Evolutionary conservation across 30 jellyfish, hydroid and myxozoan genomes (phyloP).

Genomic region (Clytia hemisphaerica): DNA sequence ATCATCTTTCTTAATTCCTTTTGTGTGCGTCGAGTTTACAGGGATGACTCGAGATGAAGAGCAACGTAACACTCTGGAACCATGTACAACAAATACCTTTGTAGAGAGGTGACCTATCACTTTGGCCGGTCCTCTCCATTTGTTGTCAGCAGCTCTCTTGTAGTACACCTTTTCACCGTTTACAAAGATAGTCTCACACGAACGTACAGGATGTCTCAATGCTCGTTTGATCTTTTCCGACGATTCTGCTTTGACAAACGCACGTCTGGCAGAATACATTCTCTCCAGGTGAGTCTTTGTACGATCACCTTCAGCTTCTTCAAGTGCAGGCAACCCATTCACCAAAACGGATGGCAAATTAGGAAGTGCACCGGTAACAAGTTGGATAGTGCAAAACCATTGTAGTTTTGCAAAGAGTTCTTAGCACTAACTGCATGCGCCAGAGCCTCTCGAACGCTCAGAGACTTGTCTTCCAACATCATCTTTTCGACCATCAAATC

Average conservation of each 20-base stretch:
- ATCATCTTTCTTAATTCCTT: neutral
- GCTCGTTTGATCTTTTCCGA: slow-evolving; percentile 20
- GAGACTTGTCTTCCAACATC: slow-evolving; percentile 13
- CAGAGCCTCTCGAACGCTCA: neutral
- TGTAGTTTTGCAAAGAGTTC: slow-evolving; percentile 13
- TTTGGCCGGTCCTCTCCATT: slow-evolving; percentile 23
- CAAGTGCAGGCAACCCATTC: slow-evolving; percentile 27
- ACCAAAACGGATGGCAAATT: slow-evolving; percentile 11
- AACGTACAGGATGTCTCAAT: slow-evolving; percentile 2
- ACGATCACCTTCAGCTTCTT: slow-evolving; percentile 8
- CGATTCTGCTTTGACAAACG: slow-evolving; percentile 25
- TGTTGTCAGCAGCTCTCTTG: slow-evolving; percentile 3
- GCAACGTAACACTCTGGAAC: slow-evolving; percentile 12
- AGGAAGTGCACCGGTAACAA: slow-evolving; percentile 10
- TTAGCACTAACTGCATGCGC: slow-evolving; percentile 9
- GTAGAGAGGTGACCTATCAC: neutral
- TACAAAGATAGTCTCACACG: neutral
- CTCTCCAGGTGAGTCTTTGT: slow-evolving; percentile 11
- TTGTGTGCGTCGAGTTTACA: neutral
- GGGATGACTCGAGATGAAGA: slow-evolving; percentile 4
- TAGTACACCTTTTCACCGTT: slow-evolving; percentile 13
- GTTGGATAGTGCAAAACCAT: neutral
- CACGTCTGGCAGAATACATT: slow-evolving; percentile 24
- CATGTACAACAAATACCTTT: slow-evolving; percentile 1
- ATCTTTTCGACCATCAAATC: slow-evolving; percentile 7